A percentile compares a stretch with the other conserved stretches of the same genome.
These are phyloP conservation scores for Ormyrus pomaceus DNA, from an alignment of 2,888 invertebrate genomes.

Conservation along the genomic window DNA sequence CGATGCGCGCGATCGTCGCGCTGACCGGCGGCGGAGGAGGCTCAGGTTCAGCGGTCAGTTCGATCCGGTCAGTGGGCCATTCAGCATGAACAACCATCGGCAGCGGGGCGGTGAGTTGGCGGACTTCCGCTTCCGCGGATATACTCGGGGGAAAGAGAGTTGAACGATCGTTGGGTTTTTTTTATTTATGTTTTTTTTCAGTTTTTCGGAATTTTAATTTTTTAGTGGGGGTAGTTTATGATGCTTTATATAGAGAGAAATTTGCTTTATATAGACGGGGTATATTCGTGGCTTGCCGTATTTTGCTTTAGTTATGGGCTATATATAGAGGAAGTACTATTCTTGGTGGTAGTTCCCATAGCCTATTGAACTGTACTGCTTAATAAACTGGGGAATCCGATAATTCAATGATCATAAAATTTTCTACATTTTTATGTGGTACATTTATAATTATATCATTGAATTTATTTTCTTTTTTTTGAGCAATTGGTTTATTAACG, in stretches of 20 bases:
- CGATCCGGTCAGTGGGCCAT: slow-evolving; percentile 73
- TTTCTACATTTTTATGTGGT: no score
- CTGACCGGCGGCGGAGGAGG: not conserved
- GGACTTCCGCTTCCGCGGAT: no score
- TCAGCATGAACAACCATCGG: slow-evolving; percentile 71
- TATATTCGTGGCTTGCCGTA: slow-evolving; percentile 24
- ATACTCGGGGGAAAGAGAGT: no score
- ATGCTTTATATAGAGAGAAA: slow-evolving; percentile 16
- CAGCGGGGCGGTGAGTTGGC: slow-evolving; percentile 64
- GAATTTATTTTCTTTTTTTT: no score
- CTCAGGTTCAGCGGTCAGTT: slow-evolving; percentile 64
- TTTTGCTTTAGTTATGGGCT: not conserved
- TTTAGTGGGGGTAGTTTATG: not conserved
- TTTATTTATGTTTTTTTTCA: not conserved
- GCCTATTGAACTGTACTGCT: slow-evolving; percentile 20
- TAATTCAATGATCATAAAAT: not conserved
- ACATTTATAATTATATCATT: no score
- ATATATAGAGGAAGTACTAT: slow-evolving; percentile 1
- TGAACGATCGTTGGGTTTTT: not conserved
- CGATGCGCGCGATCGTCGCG: not conserved
- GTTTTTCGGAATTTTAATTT: not conserved
- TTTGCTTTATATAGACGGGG: slow-evolving; percentile 28
- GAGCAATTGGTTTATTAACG: not conserved
- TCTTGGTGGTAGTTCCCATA: slow-evolving; percentile 31
- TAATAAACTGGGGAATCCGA: not conserved